A percentile compares a stretch with the other conserved stretches of the same genome.
Evolutionary conservation across 2,113 vertebrate genomes (phyloP).

Genomic region (Sander vitreus): DNA sequence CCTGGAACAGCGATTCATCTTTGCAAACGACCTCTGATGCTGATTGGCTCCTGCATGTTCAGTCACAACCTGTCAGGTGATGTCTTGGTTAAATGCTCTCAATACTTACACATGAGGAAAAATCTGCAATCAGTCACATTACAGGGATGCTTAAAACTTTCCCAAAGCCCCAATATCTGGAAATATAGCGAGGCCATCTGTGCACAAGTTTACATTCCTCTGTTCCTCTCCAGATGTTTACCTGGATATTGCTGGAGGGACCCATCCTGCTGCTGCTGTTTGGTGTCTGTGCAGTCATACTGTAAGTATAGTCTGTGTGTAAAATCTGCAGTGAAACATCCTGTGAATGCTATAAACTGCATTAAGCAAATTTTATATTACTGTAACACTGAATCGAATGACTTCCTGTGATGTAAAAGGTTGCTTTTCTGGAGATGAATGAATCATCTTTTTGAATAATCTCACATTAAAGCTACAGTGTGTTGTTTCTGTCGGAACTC

Average conservation of each 20-base stretch:
- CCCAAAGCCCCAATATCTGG: not conserved
- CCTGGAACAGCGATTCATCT: not conserved
- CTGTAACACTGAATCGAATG: not conserved
- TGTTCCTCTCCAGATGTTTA: not conserved
- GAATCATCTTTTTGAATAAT: not conserved
- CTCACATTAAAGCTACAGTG: no score
- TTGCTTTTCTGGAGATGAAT: not conserved
- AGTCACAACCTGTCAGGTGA: not conserved
- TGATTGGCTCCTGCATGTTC: constrained; percentile 25
- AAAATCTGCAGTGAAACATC: not conserved
- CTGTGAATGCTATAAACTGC: not conserved
- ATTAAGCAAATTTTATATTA: not conserved
- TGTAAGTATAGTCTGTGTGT: not conserved
- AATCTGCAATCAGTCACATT: constrained; percentile 15
- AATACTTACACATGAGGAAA: not conserved
- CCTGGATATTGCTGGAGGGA: not conserved
- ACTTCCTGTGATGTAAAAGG: not conserved
- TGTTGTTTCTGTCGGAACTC: no score
- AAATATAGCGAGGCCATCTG: not conserved
- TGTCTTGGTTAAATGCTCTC: constrained; percentile 4
- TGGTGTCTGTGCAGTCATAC: not conserved
- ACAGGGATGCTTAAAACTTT: not conserved
- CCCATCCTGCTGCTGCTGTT: not conserved
- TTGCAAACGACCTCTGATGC: constrained; percentile 1
- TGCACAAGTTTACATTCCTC: constrained; percentile 11